Conservation (phyloP, 2,113 vertebrate species). For the Choloepus hoffmanni region DNA sequence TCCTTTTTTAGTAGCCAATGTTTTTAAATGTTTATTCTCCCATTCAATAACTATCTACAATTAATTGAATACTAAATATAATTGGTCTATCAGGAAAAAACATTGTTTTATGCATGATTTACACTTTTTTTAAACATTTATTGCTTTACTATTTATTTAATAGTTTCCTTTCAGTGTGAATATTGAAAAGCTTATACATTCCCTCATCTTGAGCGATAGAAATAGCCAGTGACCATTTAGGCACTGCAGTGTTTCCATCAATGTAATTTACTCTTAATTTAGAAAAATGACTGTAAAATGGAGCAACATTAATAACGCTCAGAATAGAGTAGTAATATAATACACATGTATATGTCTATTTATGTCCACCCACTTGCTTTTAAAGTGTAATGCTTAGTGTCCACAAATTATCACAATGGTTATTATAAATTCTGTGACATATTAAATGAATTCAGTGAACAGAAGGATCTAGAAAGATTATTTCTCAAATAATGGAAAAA, state of each 20-base stretch:
- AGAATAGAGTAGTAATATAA: background rate
- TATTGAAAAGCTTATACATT: background rate
- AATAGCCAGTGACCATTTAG: slow-evolving; percentile 8
- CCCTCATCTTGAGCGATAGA: background rate
- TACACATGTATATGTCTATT: background rate
- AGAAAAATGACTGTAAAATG: slow-evolving; percentile 45
- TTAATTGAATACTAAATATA: slow-evolving; percentile 7
- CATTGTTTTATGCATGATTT: background rate
- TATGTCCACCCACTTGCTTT: background rate
- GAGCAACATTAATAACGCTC: slow-evolving; percentile 15
- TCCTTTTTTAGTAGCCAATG: background rate
- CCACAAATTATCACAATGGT: background rate
- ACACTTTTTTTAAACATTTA: slow-evolving; percentile 15
- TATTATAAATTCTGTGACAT: background rate
- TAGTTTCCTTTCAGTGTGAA: background rate
- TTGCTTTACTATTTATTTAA: slow-evolving; percentile 21
- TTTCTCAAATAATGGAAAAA: slow-evolving; percentile 3
- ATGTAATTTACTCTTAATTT: slow-evolving; percentile 44
- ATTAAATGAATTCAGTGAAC: slow-evolving; percentile 6
- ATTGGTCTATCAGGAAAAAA: background rate
- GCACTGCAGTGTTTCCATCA: slow-evolving; percentile 17
- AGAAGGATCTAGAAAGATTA: background rate
- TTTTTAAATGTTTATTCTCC: slow-evolving; percentile 41
- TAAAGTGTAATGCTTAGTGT: background rate
- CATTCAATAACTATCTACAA: slow-evolving; percentile 4